A percentile compares a stretch with the other conserved stretches of the same genome.
phyloP scores from a whole-genome alignment of 2,888 invertebrate genomes.

The Cephus pygmeus region DNA sequence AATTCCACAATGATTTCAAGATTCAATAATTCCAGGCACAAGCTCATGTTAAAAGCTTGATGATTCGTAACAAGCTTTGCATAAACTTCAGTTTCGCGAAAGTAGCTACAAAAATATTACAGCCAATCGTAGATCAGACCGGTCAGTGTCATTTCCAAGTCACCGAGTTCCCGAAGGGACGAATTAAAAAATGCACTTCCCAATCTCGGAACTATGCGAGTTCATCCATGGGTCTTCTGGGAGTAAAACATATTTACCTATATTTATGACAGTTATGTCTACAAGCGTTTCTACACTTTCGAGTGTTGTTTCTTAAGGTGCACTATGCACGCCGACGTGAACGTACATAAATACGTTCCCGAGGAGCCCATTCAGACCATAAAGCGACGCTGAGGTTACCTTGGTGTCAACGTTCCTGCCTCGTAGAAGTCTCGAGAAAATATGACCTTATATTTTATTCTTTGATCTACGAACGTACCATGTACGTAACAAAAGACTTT shows the following conservation, averaged over 20 bases:
- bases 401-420: not conserved
- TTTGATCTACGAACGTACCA: not conserved
- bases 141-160: not conserved
- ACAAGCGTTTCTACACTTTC: slow-evolving; percentile 31
- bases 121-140: not conserved
- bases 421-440: not conserved
- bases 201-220: not conserved
- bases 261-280: slow-evolving; percentile 44
- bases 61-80: not conserved
- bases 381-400: slow-evolving; percentile 24
- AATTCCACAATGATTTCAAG: not conserved
- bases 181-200: not conserved
- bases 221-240: slow-evolving; percentile 31
- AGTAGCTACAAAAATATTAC: not conserved
- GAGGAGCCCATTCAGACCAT: slow-evolving; percentile 20
- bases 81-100: not conserved
- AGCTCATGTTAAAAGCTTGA: not conserved
- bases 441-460: not conserved
- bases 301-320: slow-evolving; percentile 36
- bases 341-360: slow-evolving; percentile 26
- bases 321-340: slow-evolving; percentile 34
- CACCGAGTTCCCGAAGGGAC: not conserved
- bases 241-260: slow-evolving; percentile 36
- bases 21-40: not conserved
- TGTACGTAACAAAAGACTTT: not conserved